Base-by-base conservation (phyloP, 2,797 vertebrate species). In the Pogonophryne albipinna region DNA sequence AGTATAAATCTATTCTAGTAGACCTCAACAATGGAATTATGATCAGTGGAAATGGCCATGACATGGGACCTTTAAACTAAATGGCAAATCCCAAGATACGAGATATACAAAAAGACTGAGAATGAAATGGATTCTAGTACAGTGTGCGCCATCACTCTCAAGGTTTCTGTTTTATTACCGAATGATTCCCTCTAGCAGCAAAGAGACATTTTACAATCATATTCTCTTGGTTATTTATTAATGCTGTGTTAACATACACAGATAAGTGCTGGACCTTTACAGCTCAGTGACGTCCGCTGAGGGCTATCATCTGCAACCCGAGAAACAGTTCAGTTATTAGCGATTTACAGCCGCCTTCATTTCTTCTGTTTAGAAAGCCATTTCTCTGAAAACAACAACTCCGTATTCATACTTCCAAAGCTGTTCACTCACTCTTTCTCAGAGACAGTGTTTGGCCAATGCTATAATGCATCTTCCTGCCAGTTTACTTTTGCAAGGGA, bases 321-420 rank as follows among this genome's bases (percentile, higher is more conserved):
- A 72, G 64, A 74, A 69, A 42, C 52, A 47, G 65, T 66, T 64
- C 71, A 77, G 41, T 66, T 71, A 27, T 27, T 27, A 27, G 27
- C 27, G 27, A 27, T 27, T 27, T 27, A 27, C 27, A 27, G 27
- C 67, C 66, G 60, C 45, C 52, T 64, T 9, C 23, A n/a, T 74
- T 74, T 61, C 69, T 61, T 44, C 52, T 10, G 45, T 68, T 65
- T 10, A 53, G 47, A 66, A 58, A 75, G 19, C 52, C 60, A 71
- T 85, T 76, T 57, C 79, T 74, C 71, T 78, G 14, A 1, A 53
- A 14, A 23, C 27, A 79, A 55, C 69, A 61, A 27, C 55, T 80
- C 15, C 16, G 8, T 46, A 14, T 34, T n/a, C 3, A 49, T 50
- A 60, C 57, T 66, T 61, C 19, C 3, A 6, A 5, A 0, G 62